Evolutionary conservation across 2,113 vertebrate species (phyloP).

Genomic region (Pseudonaja textilis): DNA sequence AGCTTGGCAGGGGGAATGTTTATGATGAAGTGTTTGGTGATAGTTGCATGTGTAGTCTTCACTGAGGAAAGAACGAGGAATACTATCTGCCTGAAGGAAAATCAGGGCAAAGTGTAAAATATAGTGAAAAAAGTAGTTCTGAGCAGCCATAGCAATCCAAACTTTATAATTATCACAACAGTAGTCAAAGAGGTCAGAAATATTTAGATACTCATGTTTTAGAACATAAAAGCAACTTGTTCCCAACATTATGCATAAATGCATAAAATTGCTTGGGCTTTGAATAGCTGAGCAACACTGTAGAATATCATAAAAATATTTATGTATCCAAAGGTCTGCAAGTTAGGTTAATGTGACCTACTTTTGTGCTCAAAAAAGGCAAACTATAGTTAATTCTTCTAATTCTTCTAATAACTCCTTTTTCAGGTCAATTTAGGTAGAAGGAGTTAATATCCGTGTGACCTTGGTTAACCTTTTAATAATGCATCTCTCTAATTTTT

Average conservation of each 20-base stretch:
- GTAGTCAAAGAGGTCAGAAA: neutral
- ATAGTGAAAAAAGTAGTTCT: neutral
- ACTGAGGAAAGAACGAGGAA: conserved; percentile 80
- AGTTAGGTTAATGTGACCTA: neutral
- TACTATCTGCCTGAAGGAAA: conserved; percentile 82
- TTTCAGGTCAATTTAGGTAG: neutral
- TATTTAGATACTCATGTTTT: neutral
- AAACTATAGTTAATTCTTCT: neutral
- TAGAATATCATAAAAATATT: neutral
- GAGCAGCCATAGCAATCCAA: neutral
- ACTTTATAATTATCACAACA: neutral
- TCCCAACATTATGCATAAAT: neutral
- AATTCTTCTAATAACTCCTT: neutral
- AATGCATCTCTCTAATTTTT: neutral
- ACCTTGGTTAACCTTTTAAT: neutral
- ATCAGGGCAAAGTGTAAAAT: conserved; percentile 12
- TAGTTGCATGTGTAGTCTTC: conserved; percentile 81
- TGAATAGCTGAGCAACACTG: neutral
- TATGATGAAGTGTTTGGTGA: conserved; percentile 70
- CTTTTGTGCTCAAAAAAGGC: neutral
- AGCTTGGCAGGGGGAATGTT: conserved; percentile 70
- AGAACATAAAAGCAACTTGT: neutral
- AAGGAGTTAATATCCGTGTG: neutral
- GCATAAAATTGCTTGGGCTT: neutral
- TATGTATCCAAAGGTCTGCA: neutral